Evolutionary conservation across 2,888 invertebrate genomes (phyloP).

Genomic region (Volucella zonaria): DNA sequence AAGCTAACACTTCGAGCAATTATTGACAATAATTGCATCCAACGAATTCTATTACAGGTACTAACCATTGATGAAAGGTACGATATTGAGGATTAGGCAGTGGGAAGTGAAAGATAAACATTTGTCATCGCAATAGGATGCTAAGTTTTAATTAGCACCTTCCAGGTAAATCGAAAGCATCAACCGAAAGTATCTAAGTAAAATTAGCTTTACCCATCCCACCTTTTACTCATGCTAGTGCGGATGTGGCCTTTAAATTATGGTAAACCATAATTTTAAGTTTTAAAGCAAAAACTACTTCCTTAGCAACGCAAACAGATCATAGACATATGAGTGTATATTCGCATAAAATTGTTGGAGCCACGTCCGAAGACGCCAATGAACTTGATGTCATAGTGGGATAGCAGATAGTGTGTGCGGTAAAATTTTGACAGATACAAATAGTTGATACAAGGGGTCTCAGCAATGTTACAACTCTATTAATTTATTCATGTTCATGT

Average conservation of each 20-base stretch:
- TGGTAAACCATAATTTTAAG: conserved; percentile 22
- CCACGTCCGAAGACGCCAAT: conserved; percentile 35
- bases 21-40: conserved; percentile 52
- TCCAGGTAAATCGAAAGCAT: conserved; percentile 42
- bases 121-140: conserved; percentile 36
- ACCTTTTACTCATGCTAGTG: background rate
- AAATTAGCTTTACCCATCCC: conserved; percentile 1
- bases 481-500: conserved; percentile 59
- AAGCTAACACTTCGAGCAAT: conserved; percentile 45
- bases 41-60: conserved; percentile 2
- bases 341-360: background rate
- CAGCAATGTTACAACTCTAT: conserved; percentile 14
- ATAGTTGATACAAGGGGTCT: background rate
- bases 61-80: conserved; percentile 18
- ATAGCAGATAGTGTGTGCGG: conserved; percentile 9
- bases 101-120: conserved; percentile 39
- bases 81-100: conserved; percentile 10
- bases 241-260: conserved; percentile 33
- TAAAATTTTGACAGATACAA: conserved; percentile 32
- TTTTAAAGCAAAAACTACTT: conserved; percentile 15
- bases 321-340: too few species aligned
- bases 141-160: conserved; percentile 41
- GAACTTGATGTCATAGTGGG: conserved; percentile 56
- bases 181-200: conserved; percentile 3
- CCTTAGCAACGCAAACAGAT: conserved; percentile 12